Evolutionary conservation across 2,888 invertebrate genomes (phyloP).

Genomic region (Platycheirus rosarum): DNA sequence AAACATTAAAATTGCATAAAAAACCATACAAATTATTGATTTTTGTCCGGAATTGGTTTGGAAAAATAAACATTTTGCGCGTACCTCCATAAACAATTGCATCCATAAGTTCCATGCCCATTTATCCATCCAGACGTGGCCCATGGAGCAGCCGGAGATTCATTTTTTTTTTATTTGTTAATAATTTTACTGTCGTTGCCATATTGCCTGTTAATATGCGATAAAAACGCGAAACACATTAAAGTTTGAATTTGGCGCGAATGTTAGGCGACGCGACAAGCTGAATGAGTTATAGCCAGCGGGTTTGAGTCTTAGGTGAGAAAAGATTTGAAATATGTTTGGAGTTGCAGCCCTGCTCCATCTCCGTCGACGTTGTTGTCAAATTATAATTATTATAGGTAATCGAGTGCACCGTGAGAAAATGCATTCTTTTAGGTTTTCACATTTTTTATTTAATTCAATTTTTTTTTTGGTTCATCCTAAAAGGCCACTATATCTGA

Average conservation of each 20-base stretch:
- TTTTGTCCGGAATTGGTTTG: slow-evolving; percentile 60
- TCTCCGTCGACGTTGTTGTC: not conserved
- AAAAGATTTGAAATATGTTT: slow-evolving; percentile 71
- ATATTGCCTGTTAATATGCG: slow-evolving; percentile 67
- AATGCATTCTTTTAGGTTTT: slow-evolving; percentile 67
- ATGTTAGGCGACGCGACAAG: slow-evolving; percentile 21
- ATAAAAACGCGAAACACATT: slow-evolving; percentile 55
- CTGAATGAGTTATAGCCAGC: slow-evolving; percentile 18
- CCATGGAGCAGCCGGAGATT: slow-evolving; percentile 34
- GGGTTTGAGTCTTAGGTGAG: slow-evolving; percentile 52
- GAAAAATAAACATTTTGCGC: slow-evolving; percentile 31
- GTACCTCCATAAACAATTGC: slow-evolving; percentile 61
- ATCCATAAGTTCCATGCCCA: slow-evolving; percentile 64
- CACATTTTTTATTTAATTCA: slow-evolving; percentile 35
- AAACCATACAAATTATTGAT: slow-evolving; percentile 55
- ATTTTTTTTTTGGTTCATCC: not conserved
- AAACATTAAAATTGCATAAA: too few relatives aligned
- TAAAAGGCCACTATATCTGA: slow-evolving; percentile 1
- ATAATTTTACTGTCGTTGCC: slow-evolving; percentile 71
- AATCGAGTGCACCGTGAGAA: slow-evolving; percentile 59
- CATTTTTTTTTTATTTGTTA: slow-evolving; percentile 40
- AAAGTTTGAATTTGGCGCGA: slow-evolving; percentile 59
- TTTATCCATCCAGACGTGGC: slow-evolving; percentile 50
- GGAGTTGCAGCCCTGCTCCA: slow-evolving; percentile 6
- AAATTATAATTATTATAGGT: not conserved